A percentile compares a stretch with the other conserved stretches of the same genome.
phyloP scores from a whole-genome alignment of 2,113 vertebrate species.

The Pseudonaja textilis region DNA sequence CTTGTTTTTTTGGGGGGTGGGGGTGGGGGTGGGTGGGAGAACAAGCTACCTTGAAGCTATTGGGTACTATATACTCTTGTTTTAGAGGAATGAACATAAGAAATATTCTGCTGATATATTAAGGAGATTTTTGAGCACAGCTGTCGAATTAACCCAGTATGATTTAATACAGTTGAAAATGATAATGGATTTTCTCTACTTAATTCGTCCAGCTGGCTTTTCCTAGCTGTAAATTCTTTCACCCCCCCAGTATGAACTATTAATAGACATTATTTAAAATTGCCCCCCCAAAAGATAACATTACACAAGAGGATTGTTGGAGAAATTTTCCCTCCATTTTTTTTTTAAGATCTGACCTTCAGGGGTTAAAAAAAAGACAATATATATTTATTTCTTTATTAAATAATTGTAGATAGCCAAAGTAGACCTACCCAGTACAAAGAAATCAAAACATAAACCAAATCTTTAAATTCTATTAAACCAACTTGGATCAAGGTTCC shows the following conservation, averaged over 20 bases:
- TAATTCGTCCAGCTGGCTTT: not conserved
- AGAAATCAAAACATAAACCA: not conserved
- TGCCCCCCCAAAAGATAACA: not conserved
- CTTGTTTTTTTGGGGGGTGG: fast-evolving
- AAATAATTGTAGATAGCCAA: not conserved
- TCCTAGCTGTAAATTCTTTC: not conserved
- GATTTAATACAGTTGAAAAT: not conserved
- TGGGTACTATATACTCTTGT: not conserved
- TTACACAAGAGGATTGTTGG: not conserved
- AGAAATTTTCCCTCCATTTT: not conserved
- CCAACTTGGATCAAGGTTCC: not conserved
- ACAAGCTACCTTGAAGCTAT: not conserved
- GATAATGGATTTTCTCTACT: not conserved
- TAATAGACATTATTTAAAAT: not conserved
- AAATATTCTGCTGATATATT: not conserved
- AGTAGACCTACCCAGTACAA: not conserved
- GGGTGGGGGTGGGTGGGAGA: fast-evolving
- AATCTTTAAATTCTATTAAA: not conserved
- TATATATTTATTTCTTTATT: not conserved
- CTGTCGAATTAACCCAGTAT: not conserved
- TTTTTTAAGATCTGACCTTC: not conserved
- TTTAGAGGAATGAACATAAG: not conserved
- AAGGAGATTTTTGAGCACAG: not conserved
- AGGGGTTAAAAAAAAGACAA: not conserved
- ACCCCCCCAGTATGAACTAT: not conserved